A percentile compares a stretch with the other conserved stretches of the same genome.
phyloP scores from a whole-genome alignment of 1,140 invertebrate genomes.

The Brachystomella parvula region DNA sequence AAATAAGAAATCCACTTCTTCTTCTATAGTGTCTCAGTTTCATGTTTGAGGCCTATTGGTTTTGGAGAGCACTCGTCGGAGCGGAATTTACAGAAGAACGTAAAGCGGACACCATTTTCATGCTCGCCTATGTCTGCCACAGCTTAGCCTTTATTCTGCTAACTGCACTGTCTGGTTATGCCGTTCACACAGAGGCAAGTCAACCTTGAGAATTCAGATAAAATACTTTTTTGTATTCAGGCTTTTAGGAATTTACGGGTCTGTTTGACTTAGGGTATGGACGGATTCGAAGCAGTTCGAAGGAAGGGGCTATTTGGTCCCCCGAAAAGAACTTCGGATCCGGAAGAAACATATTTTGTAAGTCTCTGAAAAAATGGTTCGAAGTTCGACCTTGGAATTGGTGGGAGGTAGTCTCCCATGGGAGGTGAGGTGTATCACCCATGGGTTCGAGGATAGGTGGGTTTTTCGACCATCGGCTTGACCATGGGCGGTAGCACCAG shows the following conservation, averaged over 20 bases:
- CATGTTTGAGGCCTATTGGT: constrained; percentile 18
- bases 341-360: constrained; percentile 20
- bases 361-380: too few relatives aligned
- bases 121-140: constrained; percentile 1
- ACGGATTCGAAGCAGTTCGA: constrained; percentile 21
- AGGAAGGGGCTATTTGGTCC: constrained; percentile 15
- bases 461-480: too few relatives aligned
- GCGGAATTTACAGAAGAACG: neutral
- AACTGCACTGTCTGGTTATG: neutral
- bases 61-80: neutral
- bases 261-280: neutral
- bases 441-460: too few relatives aligned
- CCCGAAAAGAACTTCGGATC: constrained; percentile 8
- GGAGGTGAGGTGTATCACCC: too few relatives aligned
- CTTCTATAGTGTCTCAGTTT: neutral
- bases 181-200: neutral
- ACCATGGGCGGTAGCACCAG: too few relatives aligned
- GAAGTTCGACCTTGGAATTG: too few relatives aligned
- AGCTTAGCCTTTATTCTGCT: neutral
- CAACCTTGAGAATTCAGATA: neutral
- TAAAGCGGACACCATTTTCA: constrained; percentile 3
- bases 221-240: neutral
- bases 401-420: too few relatives aligned
- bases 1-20: neutral
- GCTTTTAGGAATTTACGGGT: too few relatives aligned